Conservation (phyloP, 1,140 invertebrate species). For the Aphis gossypii region DNA sequence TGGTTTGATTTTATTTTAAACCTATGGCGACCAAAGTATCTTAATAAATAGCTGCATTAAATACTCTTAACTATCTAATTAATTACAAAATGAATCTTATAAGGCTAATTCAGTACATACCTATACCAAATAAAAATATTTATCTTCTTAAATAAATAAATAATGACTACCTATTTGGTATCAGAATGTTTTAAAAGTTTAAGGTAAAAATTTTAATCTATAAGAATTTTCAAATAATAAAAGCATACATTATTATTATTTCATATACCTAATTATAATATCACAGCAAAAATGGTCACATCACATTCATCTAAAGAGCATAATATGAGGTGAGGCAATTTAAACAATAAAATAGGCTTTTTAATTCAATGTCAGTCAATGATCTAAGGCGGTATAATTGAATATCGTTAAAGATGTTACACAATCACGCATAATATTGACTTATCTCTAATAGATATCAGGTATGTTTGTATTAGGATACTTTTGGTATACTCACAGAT, state of each 20-base stretch:
- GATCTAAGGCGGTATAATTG: too few species aligned
- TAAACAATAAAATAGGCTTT: too few species aligned
- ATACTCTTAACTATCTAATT: not conserved
- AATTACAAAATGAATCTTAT: not conserved
- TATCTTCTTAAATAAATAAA: not conserved
- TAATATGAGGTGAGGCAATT: too few species aligned
- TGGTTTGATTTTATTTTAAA: not conserved
- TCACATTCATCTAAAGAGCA: too few species aligned
- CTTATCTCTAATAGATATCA: not conserved
- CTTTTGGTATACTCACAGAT: constrained; percentile 34
- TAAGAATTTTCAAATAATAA: not conserved
- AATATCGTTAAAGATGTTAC: not conserved
- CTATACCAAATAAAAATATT: not conserved
- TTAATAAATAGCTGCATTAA: too few species aligned
- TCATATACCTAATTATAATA: not conserved
- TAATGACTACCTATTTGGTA: not conserved
- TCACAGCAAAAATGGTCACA: too few species aligned
- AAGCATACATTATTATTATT: not conserved
- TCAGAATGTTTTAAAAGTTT: not conserved
- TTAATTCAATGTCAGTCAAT: too few species aligned
- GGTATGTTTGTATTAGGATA: not conserved
- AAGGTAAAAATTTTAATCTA: not conserved
- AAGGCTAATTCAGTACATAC: not conserved
- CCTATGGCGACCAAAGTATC: not conserved
- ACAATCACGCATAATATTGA: not conserved